These are phyloP conservation scores for Spicauda simplicius DNA, from an alignment of 2,888 invertebrate species.

Conservation along the genomic window DNA sequence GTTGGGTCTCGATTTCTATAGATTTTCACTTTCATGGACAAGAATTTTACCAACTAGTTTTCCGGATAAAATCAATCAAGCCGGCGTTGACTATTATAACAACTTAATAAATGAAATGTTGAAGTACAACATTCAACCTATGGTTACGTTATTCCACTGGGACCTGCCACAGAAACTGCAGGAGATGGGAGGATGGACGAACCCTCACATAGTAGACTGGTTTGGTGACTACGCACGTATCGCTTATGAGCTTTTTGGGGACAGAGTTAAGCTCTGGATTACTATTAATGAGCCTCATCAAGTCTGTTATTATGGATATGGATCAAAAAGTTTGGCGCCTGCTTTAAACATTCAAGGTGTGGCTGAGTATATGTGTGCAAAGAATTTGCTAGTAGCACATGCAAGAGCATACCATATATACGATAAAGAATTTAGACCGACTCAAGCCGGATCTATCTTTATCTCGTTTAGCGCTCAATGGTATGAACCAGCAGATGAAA, in stretches of 20 bases:
- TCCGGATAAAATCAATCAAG: constrained; percentile 73
- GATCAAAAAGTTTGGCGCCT: background rate
- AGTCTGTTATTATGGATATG: constrained; percentile 21
- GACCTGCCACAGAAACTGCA: constrained; percentile 48
- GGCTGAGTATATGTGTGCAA: constrained; percentile 64
- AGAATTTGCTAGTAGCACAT: constrained; percentile 38
- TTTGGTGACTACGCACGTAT: constrained; percentile 71
- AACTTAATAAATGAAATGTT: constrained; percentile 81
- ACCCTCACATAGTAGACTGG: constrained; percentile 67
- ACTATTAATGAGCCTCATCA: constrained; percentile 22
- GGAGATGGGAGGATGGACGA: constrained; percentile 57
- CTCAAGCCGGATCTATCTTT: constrained; percentile 33
- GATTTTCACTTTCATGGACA: constrained; percentile 86
- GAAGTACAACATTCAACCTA: constrained; percentile 77
- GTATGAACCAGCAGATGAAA: constrained; percentile 65
- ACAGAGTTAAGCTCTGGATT: constrained; percentile 59
- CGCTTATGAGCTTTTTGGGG: constrained; percentile 67
- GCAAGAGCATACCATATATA: constrained; percentile 39
- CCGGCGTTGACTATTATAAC: constrained; percentile 57
- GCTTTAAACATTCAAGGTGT: constrained; percentile 57
- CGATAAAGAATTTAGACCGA: constrained; percentile 26
- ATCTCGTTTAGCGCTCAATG: constrained; percentile 47
- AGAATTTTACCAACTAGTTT: constrained; percentile 50
- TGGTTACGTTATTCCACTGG: constrained; percentile 47
- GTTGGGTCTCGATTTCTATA: constrained; percentile 53